Conservation (phyloP, 2,797 vertebrate genomes). For the Avahi laniger region DNA sequence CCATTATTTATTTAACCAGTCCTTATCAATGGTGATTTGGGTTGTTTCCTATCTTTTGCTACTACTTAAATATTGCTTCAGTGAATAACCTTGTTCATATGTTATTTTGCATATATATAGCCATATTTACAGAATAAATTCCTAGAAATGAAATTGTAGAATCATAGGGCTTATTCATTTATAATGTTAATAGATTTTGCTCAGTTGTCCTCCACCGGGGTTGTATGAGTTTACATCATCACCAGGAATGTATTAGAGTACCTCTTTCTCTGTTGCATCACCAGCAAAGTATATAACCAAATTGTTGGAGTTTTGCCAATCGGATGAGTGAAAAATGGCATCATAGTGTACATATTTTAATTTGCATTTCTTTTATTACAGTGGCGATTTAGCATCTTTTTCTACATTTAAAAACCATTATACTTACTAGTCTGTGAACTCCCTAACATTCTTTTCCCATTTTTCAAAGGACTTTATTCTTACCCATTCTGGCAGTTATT, state of each 20-base stretch:
- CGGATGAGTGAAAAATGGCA: slow-evolving; percentile 49
- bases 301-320: slow-evolving; percentile 19
- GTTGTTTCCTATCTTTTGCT: slow-evolving; percentile 1
- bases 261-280: neutral
- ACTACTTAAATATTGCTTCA: neutral
- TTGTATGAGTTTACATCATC: slow-evolving; percentile 12
- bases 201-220: neutral
- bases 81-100: neutral
- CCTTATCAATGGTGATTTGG: slow-evolving; percentile 38
- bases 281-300: slow-evolving; percentile 23
- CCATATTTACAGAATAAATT: slow-evolving; percentile 41
- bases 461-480: slow-evolving; percentile 45
- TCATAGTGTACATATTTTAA: slow-evolving; percentile 41
- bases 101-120: slow-evolving; percentile 21
- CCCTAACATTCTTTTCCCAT: neutral
- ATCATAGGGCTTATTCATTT: slow-evolving; percentile 5
- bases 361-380: slow-evolving; percentile 48
- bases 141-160: slow-evolving; percentile 41
- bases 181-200: slow-evolving; percentile 55
- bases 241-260: slow-evolving; percentile 8
- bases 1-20: neutral
- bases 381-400: slow-evolving; percentile 42
- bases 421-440: slow-evolving; percentile 45
- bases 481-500: neutral
- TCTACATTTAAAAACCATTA: neutral